Evolutionary conservation across 2,888 invertebrate species (phyloP).

Genomic region (Leptopilina myrica): DNA sequence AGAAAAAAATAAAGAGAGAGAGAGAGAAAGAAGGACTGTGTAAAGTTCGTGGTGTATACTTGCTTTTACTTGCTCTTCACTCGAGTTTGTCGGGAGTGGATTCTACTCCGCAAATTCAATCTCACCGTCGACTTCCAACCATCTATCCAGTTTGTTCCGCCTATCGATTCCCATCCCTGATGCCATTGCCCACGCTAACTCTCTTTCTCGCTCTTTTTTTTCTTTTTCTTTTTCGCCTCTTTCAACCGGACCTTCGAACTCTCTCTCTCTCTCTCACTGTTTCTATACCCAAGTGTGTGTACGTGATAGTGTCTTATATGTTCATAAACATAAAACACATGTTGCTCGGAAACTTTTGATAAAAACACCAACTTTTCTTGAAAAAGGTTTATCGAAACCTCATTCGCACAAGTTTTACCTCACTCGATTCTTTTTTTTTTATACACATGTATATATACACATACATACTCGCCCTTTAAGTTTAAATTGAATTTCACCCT

Average conservation of each 20-base stretch:
- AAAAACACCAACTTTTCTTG: constrained; percentile 2
- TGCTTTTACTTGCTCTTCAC: constrained; percentile 50
- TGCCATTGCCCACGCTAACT: constrained; percentile 46
- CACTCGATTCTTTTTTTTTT: background rate
- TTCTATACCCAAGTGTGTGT: no score
- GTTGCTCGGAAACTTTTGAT: background rate
- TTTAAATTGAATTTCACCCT: constrained; percentile 2
- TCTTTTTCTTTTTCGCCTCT: background rate
- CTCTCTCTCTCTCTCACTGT: background rate
- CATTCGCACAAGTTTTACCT: background rate
- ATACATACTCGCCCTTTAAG: background rate
- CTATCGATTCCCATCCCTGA: constrained; percentile 64
- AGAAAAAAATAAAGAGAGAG: no score
- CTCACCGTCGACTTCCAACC: constrained; percentile 65
- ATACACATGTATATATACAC: no score
- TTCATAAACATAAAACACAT: constrained; percentile 35
- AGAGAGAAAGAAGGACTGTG: no score
- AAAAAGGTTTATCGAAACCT: constrained; percentile 21
- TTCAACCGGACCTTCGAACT: background rate
- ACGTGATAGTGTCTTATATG: background rate
- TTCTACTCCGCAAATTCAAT: constrained; percentile 70
- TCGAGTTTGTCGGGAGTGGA: constrained; percentile 52
- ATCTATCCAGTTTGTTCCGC: constrained; percentile 70
- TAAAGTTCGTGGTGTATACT: constrained; percentile 43
- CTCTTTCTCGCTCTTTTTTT: background rate